Evolutionary conservation across 2,113 vertebrate genomes (phyloP).

Genomic region (Saimiri boliviensis): DNA sequence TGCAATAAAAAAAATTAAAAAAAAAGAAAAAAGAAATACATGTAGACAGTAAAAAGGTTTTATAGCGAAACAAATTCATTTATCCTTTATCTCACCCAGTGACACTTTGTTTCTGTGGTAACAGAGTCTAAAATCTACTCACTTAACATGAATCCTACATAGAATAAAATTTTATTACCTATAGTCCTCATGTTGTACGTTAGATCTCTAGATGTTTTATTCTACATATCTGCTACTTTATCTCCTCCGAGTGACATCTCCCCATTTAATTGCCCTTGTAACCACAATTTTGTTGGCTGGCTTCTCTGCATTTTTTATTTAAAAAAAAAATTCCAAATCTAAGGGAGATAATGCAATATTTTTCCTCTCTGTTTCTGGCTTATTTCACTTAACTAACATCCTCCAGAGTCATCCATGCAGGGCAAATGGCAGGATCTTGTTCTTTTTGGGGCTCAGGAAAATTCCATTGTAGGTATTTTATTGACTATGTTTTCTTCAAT

Average conservation of each 20-base stretch:
- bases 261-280: neutral
- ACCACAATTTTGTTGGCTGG: neutral
- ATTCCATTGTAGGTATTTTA: neutral
- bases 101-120: neutral
- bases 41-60: neutral
- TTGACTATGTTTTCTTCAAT: neutral
- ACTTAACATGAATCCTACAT: neutral
- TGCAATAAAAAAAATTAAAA: too few species aligned
- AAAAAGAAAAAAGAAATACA: neutral
- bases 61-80: neutral
- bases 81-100: neutral
- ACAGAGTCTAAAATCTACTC: neutral
- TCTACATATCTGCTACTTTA: neutral
- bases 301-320: neutral
- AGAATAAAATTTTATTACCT: neutral
- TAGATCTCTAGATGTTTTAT: neutral
- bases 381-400: neutral
- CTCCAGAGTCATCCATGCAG: neutral
- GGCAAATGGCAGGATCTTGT: neutral
- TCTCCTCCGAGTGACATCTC: neutral
- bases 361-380: neutral
- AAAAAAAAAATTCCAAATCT: neutral
- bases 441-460: neutral
- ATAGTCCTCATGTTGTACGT: neutral
- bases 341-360: neutral